Evolutionary conservation across 1,140 invertebrate species (phyloP), one percentile per base, ranked within the genome.

Genomic region (Heliconius hewitsoni): DNA sequence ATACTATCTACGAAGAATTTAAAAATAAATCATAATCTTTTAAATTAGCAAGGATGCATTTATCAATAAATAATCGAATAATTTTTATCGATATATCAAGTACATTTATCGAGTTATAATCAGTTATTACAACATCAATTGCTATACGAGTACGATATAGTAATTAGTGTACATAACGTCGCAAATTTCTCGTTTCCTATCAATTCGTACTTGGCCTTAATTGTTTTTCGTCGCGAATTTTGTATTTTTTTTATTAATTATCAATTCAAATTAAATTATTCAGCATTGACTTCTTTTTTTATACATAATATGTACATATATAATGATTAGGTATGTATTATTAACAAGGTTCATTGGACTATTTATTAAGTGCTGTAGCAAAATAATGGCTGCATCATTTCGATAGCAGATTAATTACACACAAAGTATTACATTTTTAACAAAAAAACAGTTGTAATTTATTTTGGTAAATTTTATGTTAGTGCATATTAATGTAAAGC

Each of bases 121-220:
- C 60, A 66, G 23, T 30, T 66, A 23, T 66, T 66, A 66, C 27
- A 66, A 23, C 23, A 23, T 5, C 60, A 66, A 66, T 16, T 66
- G 60, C 60, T 66, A 66, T 30, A n/a, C 60, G 19, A 57, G 55
- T 57, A 57, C n/a, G n/a, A 27, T 57, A 23, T 60, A 9, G 8
- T 30, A 66, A 66, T 66, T 66, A 66, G 27, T 4, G 5, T 66
- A 16, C 3, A 13, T 30, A 27, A 5, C 27, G 23, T 16, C 23
- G 23, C 60, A 16, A 66, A 66, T 30, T 66, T 66, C 55, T 60
- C 19, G 11, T 66, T 57, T 66, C 60, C 27, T 66, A 66, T 66
- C 60, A n/a, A 30, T 30, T 27, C 60, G 60, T 30, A 23, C 60
- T 66, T 66, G 60, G 60, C 60, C 60, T n/a, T 66, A 66, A 66